Evolutionary conservation across 2,797 vertebrate genomes (phyloP).

Genomic region (Halcyon badia): DNA sequence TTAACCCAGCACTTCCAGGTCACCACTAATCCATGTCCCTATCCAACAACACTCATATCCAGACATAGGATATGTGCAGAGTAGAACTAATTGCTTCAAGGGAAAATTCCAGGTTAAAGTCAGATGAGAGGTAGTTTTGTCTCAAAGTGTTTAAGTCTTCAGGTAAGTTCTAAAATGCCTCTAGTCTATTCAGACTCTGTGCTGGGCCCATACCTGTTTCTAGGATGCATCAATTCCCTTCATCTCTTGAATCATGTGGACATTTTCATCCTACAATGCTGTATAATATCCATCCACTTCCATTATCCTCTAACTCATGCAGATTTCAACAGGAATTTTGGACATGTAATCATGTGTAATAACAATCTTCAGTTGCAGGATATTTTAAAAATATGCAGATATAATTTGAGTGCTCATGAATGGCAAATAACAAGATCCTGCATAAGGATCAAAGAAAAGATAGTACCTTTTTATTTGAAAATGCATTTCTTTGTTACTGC

Average conservation of each 20-base stretch:
- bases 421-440: background rate
- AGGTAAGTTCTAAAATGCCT: background rate
- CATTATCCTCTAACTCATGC: background rate
- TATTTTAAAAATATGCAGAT: background rate
- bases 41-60: no score
- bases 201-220: background rate
- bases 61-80: background rate
- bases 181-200: background rate
- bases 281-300: background rate
- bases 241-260: background rate
- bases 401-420: background rate
- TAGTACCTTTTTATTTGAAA: background rate
- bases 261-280: background rate
- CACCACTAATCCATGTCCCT: background rate
- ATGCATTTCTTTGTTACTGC: background rate
- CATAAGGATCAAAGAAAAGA: background rate
- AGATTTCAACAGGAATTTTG: background rate
- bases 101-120: background rate
- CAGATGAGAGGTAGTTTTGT: background rate
- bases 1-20: background rate
- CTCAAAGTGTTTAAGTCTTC: background rate
- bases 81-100: background rate
- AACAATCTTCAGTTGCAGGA: background rate
- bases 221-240: background rate
- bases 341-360: background rate